These are phyloP conservation scores for Littorina saxatilis DNA, from an alignment of 1,140 invertebrate genomes.

Conservation along the genomic window DNA sequence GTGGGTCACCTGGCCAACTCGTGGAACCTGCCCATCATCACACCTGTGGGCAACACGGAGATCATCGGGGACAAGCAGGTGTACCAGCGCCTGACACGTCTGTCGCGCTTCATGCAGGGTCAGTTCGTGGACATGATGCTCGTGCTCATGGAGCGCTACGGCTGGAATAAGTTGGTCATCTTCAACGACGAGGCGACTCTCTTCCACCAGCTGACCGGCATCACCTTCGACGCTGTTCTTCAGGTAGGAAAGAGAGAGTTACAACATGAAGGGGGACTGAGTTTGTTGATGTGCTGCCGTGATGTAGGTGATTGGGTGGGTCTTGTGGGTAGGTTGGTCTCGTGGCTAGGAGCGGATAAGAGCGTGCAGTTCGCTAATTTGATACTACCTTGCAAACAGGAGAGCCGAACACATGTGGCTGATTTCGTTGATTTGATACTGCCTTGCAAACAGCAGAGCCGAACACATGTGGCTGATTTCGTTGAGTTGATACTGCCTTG, in stretches of 20 bases:
- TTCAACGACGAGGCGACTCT: constrained; percentile 35
- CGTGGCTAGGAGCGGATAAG: too few species aligned
- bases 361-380: too few species aligned
- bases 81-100: constrained; percentile 47
- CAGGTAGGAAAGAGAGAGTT: background rate
- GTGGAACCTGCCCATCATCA: constrained; percentile 57
- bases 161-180: constrained; percentile 43
- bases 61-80: constrained; percentile 48
- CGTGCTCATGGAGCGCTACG: constrained; percentile 32
- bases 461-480: too few species aligned
- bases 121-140: constrained; percentile 37
- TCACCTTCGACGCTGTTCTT: constrained; percentile 27
- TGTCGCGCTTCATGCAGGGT: constrained; percentile 37
- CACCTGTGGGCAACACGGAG: constrained; percentile 50
- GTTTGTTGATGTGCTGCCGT: too few species aligned
- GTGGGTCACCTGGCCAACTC: constrained; percentile 52
- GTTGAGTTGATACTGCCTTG: too few species aligned
- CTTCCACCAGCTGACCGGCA: constrained; percentile 23
- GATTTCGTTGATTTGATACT: too few species aligned
- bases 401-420: too few species aligned
- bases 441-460: too few species aligned
- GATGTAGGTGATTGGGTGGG: too few species aligned
- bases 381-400: too few species aligned
- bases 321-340: too few species aligned
- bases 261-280: too few species aligned